phyloP scores from a whole-genome alignment of 53 echinoderm and acorn worm species.

The Zoroaster sp. region DNA sequence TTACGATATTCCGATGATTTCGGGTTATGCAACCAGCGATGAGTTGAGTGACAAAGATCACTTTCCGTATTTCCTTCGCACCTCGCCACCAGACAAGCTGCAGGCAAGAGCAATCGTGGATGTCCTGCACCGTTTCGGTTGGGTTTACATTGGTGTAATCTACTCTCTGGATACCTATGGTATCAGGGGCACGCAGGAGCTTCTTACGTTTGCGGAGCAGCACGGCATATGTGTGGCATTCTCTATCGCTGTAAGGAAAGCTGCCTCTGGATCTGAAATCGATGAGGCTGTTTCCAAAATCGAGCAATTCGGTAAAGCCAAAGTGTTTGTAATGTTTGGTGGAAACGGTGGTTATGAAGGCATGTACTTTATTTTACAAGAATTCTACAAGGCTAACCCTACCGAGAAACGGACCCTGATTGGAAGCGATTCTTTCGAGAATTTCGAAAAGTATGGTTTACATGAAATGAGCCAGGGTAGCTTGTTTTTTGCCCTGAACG shows the following conservation, averaged over 20 bases:
- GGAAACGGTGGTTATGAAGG: background rate
- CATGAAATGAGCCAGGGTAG: background rate
- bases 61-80: slow-evolving; percentile 25
- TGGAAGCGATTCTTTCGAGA: background rate
- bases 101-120: slow-evolving; percentile 6
- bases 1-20: slow-evolving; percentile 1
- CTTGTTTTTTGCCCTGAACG: background rate
- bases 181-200: background rate
- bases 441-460: background rate
- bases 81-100: slow-evolving; percentile 15
- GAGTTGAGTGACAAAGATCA: background rate
- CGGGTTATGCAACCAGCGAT: background rate
- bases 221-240: slow-evolving; percentile 3
- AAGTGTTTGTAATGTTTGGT: slow-evolving; percentile 16
- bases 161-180: slow-evolving; percentile 20
- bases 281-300: background rate
- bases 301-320: background rate
- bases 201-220: background rate
- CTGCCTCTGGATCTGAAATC: background rate
- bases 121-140: background rate
- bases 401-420: background rate
- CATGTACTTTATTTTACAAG: background rate
- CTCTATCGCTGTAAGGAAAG: background rate
- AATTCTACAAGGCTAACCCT: background rate
- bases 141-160: slow-evolving; percentile 19